A percentile compares a stretch with the other conserved stretches of the same genome.
Evolutionary conservation across 2,113 vertebrate species (phyloP).

Genomic region (Callipepla squamata): DNA sequence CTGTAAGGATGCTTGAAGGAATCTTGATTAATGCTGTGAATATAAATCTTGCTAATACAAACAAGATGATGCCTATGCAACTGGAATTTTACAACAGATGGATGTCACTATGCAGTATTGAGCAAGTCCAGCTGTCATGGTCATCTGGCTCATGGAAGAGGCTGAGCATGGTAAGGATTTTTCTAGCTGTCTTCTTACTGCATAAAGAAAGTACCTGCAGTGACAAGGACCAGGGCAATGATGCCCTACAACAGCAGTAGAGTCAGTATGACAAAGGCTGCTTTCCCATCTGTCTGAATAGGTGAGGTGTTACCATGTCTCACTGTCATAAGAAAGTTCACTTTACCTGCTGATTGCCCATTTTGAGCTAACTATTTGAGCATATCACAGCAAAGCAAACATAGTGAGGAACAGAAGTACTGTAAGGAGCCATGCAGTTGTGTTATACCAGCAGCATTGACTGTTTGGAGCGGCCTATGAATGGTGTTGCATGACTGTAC

Average conservation of each 20-base stretch:
- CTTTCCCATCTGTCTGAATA: background rate
- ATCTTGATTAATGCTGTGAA: background rate
- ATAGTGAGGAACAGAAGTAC: background rate
- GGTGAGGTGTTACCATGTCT: background rate
- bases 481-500: background rate
- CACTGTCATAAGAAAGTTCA: background rate
- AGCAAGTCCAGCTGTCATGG: background rate
- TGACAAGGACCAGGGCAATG: background rate
- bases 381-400: background rate
- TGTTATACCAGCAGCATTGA: background rate
- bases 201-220: background rate
- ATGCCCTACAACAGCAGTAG: background rate
- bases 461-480: background rate
- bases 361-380: background rate
- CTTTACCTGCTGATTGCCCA: background rate
- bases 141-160: background rate
- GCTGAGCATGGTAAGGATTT: background rate
- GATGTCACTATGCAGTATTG: background rate
- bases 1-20: background rate
- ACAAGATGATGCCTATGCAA: background rate
- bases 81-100: background rate
- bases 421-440: background rate
- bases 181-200: background rate
- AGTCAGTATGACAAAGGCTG: background rate
- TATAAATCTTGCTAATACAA: background rate